Evolutionary conservation across 2,113 vertebrate species (phyloP), one percentile per base, ranked within the genome.

Genomic region (Hippolais icterina): DNA sequence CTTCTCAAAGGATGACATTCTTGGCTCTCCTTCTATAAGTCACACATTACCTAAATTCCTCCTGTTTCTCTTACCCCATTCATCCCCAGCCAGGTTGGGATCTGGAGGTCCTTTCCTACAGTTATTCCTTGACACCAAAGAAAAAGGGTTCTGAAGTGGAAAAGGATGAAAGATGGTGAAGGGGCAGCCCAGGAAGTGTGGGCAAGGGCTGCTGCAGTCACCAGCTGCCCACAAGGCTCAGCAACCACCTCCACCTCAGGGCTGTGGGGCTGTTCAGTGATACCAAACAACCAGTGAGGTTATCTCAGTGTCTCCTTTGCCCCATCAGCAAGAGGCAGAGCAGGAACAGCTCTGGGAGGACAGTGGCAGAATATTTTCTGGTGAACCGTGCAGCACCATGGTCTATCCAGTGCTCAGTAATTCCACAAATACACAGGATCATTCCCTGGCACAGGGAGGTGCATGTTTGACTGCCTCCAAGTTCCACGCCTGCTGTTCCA

Each of bases 121-220:
- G 49, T 54, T 71, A 23, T 49, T 84, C 53, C 47, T 47, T 49
- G 72, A 21, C 37, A 33, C 39, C 31, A 52, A 61, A 52, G 11
- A 54, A 14, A 63, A 64, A 42, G 0, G 0, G 13, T 80, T 87
- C 10, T 69, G 53, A 81, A 74, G 41, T 20, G 28, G 39, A 46
- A 64, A 78, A 83, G 47, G 33, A 25, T 0, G 14, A 59, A 64
- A 25, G 15, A 17, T 3, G 1, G 29, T 6, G 3, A 4, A 28
- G 22, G 8, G 21, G 12, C n/a, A 12, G 33, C 15, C 24, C 9
- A n/a, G 49, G 57, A 31, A 63, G 19, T 0, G 0, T 5, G 59
- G 17, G 7, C 72, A 60, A 57, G 87, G 60, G 4, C 25, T 10
- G 39, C 25, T 33, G 47, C 60, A 54, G 61, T 28, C 31, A 35